Evolutionary conservation across 2,797 vertebrate species (phyloP).

Genomic region (Sebastes iracundus): DNA sequence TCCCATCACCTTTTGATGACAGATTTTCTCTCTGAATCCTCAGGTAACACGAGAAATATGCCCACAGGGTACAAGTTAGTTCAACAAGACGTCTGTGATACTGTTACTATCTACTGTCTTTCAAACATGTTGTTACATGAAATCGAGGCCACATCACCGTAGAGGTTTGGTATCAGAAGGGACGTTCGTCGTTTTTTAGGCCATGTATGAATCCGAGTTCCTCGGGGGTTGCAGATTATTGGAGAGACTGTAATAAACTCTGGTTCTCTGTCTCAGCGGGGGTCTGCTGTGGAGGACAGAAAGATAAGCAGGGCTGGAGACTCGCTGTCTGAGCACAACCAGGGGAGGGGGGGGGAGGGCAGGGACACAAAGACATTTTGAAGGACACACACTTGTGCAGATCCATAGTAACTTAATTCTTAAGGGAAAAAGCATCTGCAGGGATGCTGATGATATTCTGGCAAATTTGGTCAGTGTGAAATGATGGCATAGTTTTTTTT

Average conservation of each 20-base stretch:
- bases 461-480: slow-evolving; percentile 10
- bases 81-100: not conserved
- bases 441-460: slow-evolving; percentile 17
- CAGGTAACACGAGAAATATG: not conserved
- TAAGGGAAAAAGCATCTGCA: slow-evolving; percentile 14
- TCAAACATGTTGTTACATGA: not conserved
- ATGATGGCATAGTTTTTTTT: not conserved
- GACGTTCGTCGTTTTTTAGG: slow-evolving; percentile 24
- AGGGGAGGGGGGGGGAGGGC: slow-evolving; percentile 12
- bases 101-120: not conserved
- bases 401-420: slow-evolving; percentile 67
- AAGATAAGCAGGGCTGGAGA: slow-evolving; percentile 74
- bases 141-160: slow-evolving; percentile 9
- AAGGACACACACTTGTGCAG: slow-evolving; percentile 62
- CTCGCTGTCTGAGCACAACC: slow-evolving; percentile 67
- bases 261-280: slow-evolving; percentile 67
- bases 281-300: slow-evolving; percentile 70
- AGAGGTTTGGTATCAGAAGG: slow-evolving; percentile 9
- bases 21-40: not conserved
- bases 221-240: slow-evolving; percentile 68
- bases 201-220: slow-evolving; percentile 41
- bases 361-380: slow-evolving; percentile 66
- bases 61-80: not conserved
- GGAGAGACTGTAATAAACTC: slow-evolving; percentile 74
- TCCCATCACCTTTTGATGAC: not conserved